A percentile compares a stretch with the other conserved stretches of the same genome.
These are phyloP conservation scores for Ophion ventricosus DNA, from an alignment of 2,888 invertebrate species.

Conservation along the genomic window DNA sequence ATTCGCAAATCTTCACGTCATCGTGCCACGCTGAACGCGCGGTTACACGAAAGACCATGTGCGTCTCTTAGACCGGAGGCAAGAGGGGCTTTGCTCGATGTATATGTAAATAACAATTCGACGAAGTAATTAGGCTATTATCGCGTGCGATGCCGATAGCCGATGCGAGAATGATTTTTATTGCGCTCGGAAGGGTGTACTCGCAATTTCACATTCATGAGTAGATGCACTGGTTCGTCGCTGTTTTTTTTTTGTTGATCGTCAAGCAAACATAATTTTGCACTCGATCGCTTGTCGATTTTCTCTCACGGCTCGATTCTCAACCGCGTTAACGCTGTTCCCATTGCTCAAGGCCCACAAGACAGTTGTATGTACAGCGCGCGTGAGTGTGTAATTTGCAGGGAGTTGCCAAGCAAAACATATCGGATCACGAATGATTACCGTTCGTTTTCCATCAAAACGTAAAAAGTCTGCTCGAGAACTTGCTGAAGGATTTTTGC, in stretches of 20 bases:
- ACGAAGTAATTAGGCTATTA: slow-evolving; percentile 63
- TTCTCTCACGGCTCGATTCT: not conserved
- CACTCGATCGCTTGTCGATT: not conserved
- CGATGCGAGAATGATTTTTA: slow-evolving; percentile 50
- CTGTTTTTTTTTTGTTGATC: not conserved
- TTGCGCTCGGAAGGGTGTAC: slow-evolving; percentile 15
- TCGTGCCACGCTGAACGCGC: slow-evolving; percentile 37
- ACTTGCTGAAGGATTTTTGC: slow-evolving; percentile 2
- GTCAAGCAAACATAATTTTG: slow-evolving; percentile 1
- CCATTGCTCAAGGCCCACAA: not conserved
- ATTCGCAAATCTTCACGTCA: slow-evolving; percentile 64
- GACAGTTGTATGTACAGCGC: not conserved
- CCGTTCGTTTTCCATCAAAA: not conserved
- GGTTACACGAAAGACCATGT: slow-evolving; percentile 31
- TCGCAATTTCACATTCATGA: slow-evolving; percentile 45
- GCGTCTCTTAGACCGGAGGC: slow-evolving; percentile 9
- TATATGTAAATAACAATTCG: slow-evolving; percentile 54
- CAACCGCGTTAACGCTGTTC: no score
- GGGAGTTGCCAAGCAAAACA: not conserved
- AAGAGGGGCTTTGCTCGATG: slow-evolving; percentile 28
- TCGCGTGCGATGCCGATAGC: not conserved
- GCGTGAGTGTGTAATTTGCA: not conserved
- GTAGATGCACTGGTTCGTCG: slow-evolving; percentile 8
- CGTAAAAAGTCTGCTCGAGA: not conserved
- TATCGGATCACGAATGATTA: not conserved